Percentiles rank a stretch among this genome's conserved stretches.
These are phyloP conservation scores for Perca flavescens DNA, from an alignment of 2,113 vertebrate genomes.

Conservation along the genomic window DNA sequence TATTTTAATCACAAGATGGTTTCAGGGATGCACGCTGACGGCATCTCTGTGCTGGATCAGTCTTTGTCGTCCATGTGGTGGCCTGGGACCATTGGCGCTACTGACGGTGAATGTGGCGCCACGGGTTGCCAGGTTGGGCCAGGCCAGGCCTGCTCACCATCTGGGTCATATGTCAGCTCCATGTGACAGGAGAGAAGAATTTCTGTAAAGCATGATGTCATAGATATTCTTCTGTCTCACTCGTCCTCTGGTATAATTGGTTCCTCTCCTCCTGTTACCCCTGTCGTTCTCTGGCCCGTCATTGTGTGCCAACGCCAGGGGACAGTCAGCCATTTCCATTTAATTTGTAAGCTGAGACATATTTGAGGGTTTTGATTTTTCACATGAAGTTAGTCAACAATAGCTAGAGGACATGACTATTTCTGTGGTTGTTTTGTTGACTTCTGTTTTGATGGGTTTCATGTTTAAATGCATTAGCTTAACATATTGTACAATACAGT, in stretches of 20 bases:
- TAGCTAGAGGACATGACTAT: constrained; percentile 17
- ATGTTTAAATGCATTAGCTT: constrained; percentile 14
- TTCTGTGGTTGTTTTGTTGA: constrained; percentile 30
- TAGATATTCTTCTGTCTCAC: constrained; percentile 37
- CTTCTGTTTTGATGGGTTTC: constrained; percentile 55
- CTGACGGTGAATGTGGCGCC: constrained; percentile 36
- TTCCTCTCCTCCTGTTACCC: neutral
- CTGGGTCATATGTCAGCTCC: constrained; percentile 76
- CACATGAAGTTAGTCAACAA: constrained; percentile 16
- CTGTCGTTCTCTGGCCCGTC: constrained; percentile 11
- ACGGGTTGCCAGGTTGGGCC: constrained; percentile 65
- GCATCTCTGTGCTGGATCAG: neutral
- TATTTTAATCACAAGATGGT: constrained; percentile 13
- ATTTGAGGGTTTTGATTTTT: constrained; percentile 30
- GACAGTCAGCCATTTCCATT: constrained; percentile 38
- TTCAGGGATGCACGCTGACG: neutral
- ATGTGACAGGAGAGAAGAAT: constrained; percentile 71
- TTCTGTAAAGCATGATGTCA: constrained; percentile 76
- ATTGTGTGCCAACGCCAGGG: constrained; percentile 23
- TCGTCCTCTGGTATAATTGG: constrained; percentile 5
- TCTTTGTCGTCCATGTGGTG: constrained; percentile 34
- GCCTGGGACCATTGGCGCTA: constrained; percentile 46
- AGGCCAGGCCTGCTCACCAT: constrained; percentile 66
- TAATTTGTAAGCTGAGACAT: constrained; percentile 31
- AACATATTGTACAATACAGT: neutral